Evolutionary conservation across 2,888 invertebrate genomes (phyloP).

Genomic region (Stenotaenia linearis): DNA sequence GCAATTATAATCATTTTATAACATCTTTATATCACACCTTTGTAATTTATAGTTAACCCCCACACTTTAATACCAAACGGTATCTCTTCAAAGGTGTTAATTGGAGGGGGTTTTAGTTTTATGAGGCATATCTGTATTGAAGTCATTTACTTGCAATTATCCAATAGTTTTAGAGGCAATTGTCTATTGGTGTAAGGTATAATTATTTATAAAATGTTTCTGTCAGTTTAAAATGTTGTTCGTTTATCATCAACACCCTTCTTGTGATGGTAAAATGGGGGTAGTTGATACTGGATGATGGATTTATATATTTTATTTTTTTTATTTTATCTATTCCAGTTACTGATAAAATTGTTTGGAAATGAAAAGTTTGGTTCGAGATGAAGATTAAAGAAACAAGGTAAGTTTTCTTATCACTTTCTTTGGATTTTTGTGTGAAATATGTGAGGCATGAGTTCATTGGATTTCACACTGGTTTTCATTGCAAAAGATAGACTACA

Average conservation of each 20-base stretch:
- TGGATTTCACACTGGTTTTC: background rate
- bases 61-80: background rate
- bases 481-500: background rate
- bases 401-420: background rate
- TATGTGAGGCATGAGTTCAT: background rate
- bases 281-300: background rate
- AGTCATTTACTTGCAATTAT: constrained; percentile 4
- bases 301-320: background rate
- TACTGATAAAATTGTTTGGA: background rate
- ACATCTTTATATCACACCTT: background rate
- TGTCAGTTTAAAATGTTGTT: background rate
- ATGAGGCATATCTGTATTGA: background rate
- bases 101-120: background rate
- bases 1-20: background rate
- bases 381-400: background rate
- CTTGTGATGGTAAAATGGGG: background rate
- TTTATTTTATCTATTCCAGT: background rate
- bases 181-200: constrained; percentile 8
- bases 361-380: no score
- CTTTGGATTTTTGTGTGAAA: background rate
- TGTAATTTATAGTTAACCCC: background rate
- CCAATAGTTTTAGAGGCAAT: background rate
- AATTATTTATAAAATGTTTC: background rate
- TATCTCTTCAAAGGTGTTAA: background rate
- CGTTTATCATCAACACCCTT: background rate